Base-by-base conservation (phyloP, 2,888 invertebrate genomes). In the Diarsia mendica region DNA sequence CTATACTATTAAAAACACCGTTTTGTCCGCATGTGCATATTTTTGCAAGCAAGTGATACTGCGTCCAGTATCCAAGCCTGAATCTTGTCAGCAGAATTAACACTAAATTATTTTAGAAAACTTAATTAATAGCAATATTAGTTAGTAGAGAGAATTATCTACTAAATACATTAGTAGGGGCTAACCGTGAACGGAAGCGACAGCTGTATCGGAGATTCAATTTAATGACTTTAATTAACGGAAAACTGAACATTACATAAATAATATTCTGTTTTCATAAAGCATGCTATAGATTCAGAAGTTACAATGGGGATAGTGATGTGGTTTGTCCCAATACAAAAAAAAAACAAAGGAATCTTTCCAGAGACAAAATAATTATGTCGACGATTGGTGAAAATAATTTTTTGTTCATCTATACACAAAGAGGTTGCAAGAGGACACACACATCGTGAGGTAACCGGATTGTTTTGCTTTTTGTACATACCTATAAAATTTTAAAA, bases 181-280 rank as follows among this genome's bases (percentile, higher is more conserved):
- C 18, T 18, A 71, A 60, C 44, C 20, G 46, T 60, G 18, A 63
- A 67, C 73, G 88, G 87, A 89, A 83, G 77, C 88, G 85, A 83
- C 91, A 92, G 90, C 88, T 91, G 91, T 86, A 82, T 75, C 79
- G 84, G 75, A 84, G 83, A 86, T 88, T 88, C 88, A 87, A 89
- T 87, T 89, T 86, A 89, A 90, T 88, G 85, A 85, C 82, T 87
- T 89, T 87, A 87, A 89, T 89, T 90, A 90, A 89, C 88, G 82
- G 15, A 55, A 55, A 23, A 33, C 4, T 8, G 28, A 39, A 55
- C 28, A 48, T 39, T 8, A 28, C 23, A 44, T 13, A 63, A 11
- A 13, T n/a, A n/a, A n/a, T 39, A 39, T 20, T 61, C 61, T 61
- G 39, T 61, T 61, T 61, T 61, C 11, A 39, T 39, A 11, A 60